Evolutionary conservation across 2,113 vertebrate genomes (phyloP).

Genomic region (Malurus cyaneus): DNA sequence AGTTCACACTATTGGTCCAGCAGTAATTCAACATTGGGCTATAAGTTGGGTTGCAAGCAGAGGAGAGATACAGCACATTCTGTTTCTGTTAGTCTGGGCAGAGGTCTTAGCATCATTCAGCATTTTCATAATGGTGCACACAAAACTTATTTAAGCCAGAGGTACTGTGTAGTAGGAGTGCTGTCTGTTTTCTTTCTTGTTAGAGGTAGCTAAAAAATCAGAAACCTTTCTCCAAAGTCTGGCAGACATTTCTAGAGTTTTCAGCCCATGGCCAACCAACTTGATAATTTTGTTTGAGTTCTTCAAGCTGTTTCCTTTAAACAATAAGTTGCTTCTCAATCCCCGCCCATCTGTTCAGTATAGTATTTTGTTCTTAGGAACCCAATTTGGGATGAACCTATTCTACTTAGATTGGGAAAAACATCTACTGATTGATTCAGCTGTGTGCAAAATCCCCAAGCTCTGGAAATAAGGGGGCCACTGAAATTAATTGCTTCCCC

Average conservation of each 20-base stretch:
- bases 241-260: background rate
- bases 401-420: background rate
- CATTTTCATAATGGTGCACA: background rate
- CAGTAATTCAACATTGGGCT: background rate
- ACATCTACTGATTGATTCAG: background rate
- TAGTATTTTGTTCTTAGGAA: background rate
- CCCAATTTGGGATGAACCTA: background rate
- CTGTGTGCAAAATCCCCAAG: background rate
- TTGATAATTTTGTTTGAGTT: background rate
- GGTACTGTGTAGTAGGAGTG: background rate
- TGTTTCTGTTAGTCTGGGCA: background rate
- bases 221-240: background rate
- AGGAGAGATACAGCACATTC: background rate
- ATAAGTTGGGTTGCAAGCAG: background rate
- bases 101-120: background rate
- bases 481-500: background rate
- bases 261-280: background rate
- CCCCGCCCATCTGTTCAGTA: background rate
- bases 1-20: background rate
- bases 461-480: background rate
- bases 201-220: background rate
- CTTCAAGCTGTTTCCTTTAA: background rate
- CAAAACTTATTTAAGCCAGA: background rate
- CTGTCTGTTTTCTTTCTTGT: background rate
- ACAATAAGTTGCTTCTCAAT: background rate